Percentiles rank a stretch among this genome's conserved stretches.
Evolutionary conservation across 2,888 invertebrate species (phyloP).

Genomic region (Nephrotoma flavescens): DNA sequence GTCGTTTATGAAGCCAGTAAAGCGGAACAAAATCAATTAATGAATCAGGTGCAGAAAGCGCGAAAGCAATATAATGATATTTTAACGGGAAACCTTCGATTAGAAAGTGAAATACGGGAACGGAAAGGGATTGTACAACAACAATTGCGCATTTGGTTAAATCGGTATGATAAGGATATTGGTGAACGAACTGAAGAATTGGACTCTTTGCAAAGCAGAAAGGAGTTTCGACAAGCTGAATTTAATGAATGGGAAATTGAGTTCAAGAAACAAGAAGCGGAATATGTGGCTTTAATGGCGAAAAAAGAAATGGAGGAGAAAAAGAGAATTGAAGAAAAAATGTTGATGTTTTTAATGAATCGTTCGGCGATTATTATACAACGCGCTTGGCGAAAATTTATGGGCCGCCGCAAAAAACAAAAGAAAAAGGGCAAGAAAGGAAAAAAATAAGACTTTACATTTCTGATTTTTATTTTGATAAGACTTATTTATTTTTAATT

Average conservation of each 20-base stretch:
- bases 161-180: slow-evolving; percentile 25
- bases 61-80: slow-evolving; percentile 14
- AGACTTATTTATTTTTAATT: neutral
- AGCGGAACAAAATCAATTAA: slow-evolving; percentile 17
- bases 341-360: slow-evolving; percentile 24
- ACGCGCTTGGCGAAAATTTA: slow-evolving; percentile 21
- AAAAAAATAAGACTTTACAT: slow-evolving; percentile 1
- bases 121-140: slow-evolving; percentile 25
- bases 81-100: slow-evolving; percentile 15
- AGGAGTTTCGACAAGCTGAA: slow-evolving; percentile 15
- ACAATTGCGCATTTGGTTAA: slow-evolving; percentile 22
- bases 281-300: slow-evolving; percentile 20
- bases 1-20: slow-evolving; percentile 16
- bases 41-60: slow-evolving; percentile 16
- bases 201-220: slow-evolving; percentile 16
- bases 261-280: slow-evolving; percentile 18
- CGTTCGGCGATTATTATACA: slow-evolving; percentile 25
- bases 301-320: slow-evolving; percentile 16
- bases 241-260: slow-evolving; percentile 19
- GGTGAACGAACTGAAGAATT: slow-evolving; percentile 23
- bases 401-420: slow-evolving; percentile 17
- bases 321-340: slow-evolving; percentile 20
- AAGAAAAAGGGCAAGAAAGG: slow-evolving; percentile 13
- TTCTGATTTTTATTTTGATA: neutral
- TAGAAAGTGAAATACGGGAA: slow-evolving; percentile 19